Percentiles rank a stretch among this genome's conserved stretches.
Evolutionary conservation across 2,113 vertebrate species (phyloP).

Genomic region (Poicephalus gulielmi): DNA sequence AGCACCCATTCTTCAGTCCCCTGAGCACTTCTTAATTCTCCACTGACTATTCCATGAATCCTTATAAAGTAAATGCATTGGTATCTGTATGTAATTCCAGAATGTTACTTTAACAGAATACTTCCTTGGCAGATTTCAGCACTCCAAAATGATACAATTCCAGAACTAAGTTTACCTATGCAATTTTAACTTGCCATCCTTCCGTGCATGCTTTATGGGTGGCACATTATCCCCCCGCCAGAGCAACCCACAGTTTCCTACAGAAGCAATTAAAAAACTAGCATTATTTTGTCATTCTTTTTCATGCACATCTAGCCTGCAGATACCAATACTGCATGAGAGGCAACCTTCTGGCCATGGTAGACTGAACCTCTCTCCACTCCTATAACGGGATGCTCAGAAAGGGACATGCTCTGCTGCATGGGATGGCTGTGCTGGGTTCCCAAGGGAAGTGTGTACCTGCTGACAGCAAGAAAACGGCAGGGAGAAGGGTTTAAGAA

Average conservation of each 20-base stretch:
- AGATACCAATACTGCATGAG: not conserved
- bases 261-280: not conserved
- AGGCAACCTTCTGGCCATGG: not conserved
- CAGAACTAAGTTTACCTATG: not conserved
- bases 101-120: not conserved
- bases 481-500: not conserved
- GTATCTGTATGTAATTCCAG: not conserved
- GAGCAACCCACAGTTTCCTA: not conserved
- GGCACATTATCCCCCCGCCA: not conserved
- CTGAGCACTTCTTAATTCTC: not conserved
- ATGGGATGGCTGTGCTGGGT: not conserved
- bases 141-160: not conserved
- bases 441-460: not conserved
- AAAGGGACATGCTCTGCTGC: not conserved
- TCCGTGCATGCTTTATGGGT: not conserved
- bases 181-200: not conserved
- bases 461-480: not conserved
- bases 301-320: not conserved
- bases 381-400: not conserved
- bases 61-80: not conserved
- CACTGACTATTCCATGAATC: not conserved
- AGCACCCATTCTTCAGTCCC: not conserved
- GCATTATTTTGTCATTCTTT: not conserved
- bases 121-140: not conserved
- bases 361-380: not conserved